Evolutionary conservation across 2,888 invertebrate genomes (phyloP).

Genomic region (Andrena dorsata): DNA sequence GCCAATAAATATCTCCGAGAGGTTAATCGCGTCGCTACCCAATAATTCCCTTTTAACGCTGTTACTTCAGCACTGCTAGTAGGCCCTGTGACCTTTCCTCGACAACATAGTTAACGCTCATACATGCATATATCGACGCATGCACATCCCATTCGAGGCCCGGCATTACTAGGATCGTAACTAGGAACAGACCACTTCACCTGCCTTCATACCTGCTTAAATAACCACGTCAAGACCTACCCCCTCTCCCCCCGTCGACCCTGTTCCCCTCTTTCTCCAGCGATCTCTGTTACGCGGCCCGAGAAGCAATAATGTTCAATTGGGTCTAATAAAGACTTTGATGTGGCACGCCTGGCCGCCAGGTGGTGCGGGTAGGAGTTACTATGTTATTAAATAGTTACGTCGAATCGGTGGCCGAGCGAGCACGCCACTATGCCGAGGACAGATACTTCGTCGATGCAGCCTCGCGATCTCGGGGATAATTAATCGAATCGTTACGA

Average conservation of each 20-base stretch:
- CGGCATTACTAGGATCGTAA: constrained; percentile 27
- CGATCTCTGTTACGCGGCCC: constrained; percentile 34
- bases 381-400: constrained; percentile 78
- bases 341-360: constrained; percentile 70
- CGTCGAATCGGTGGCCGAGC: constrained; percentile 64
- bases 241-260: neutral
- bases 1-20: constrained; percentile 68
- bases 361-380: constrained; percentile 71
- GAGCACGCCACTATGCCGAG: constrained; percentile 32
- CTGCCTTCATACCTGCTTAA: constrained; percentile 33
- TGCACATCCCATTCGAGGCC: constrained; percentile 34
- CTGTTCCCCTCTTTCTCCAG: neutral
- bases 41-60: constrained; percentile 72
- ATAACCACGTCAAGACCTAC: constrained; percentile 32
- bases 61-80: constrained; percentile 64
- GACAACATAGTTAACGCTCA: constrained; percentile 16
- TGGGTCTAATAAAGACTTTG: constrained; percentile 77
- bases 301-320: constrained; percentile 73
- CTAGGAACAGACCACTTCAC: constrained; percentile 21
- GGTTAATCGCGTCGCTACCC: constrained; percentile 66
- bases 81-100: constrained; percentile 33
- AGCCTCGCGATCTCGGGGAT: neutral
- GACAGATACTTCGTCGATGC: constrained; percentile 33
- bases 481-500: constrained; percentile 39
- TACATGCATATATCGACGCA: constrained; percentile 22